Evolutionary conservation across 2,113 vertebrate species (phyloP), one percentile per base, ranked within the genome.

Genomic region (Lepus timidus): DNA sequence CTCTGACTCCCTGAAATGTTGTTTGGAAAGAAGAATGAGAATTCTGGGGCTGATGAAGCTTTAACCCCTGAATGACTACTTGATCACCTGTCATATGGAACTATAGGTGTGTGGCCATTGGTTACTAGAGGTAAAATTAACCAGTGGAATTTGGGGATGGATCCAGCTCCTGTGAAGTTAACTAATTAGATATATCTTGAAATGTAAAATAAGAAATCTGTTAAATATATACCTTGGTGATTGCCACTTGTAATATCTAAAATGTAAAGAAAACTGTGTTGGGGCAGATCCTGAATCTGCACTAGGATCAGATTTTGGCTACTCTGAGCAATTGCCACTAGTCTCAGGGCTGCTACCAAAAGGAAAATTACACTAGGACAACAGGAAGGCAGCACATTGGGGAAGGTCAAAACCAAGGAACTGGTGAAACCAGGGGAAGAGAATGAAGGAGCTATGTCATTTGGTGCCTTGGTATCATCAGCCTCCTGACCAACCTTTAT

Each of bases 131-230:
- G 14, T 51, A 73, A 83, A 86, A 58, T 13, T 85, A 85, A 76
- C 20, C 52, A 67, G 10, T 91, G 23, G 10, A 88, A 91, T 85
- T 64, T 95, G 44, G 44, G 85, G 33, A 64, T 76, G 49, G 33
- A 36, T 75, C 44, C 20, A 65, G 3, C 31, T 65, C 33, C 62
- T 25, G 85, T 71, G 44, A 58, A 85, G 67, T 70, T 71, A 76
- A 31, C 16, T 90, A 22, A 58, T 55, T 55, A 33, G 74, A 73
- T 62, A 44, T 4, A 29, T 25, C 64, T 64, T 36, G 13, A 82
- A 89, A 67, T 70, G 14, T 70, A 61, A 88, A 80, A 67, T n/a
- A 81, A 51, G 51, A 88, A 75, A 80, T 51, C 86, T 74, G 11
- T 22, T 78, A 84, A 67, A 25, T 84, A 62, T 61, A 17, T 5